Evolutionary conservation across 2,888 invertebrate genomes (phyloP).

Genomic region (Frankliniella fusca): DNA sequence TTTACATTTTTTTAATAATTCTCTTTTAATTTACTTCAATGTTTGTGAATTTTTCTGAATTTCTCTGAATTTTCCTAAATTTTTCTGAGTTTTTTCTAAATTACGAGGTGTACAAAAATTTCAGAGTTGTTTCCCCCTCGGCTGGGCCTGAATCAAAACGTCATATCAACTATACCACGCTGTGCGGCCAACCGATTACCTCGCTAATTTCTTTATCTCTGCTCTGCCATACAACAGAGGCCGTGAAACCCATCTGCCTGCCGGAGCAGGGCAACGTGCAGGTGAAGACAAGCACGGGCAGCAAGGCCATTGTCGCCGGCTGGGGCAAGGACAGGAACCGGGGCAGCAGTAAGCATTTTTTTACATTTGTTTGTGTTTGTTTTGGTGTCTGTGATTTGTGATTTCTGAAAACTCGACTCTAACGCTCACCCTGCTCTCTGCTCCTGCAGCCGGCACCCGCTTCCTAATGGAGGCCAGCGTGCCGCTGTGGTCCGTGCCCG

Average conservation of each 20-base stretch:
- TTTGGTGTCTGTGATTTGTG: too few relatives aligned
- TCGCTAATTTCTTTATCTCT: not conserved
- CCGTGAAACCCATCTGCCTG: conserved; percentile 35
- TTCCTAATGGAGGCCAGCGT: conserved; percentile 2
- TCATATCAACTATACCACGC: not conserved
- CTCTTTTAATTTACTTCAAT: too few relatives aligned
- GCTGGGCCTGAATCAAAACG: too few relatives aligned
- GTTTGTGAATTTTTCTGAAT: too few relatives aligned
- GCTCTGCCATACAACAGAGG: not conserved
- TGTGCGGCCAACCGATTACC: not conserved
- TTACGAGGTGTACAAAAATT: too few relatives aligned
- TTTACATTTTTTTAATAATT: too few relatives aligned
- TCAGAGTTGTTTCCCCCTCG: too few relatives aligned
- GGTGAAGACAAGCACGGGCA: not conserved
- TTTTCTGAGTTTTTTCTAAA: too few relatives aligned
- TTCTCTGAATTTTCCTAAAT: too few relatives aligned
- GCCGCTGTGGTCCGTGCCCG: not conserved
- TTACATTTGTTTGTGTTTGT: too few relatives aligned
- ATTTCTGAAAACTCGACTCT: too few relatives aligned
- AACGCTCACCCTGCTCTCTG: not conserved
- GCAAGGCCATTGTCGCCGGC: conserved; percentile 31
- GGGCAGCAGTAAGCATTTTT: not conserved
- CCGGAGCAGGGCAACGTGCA: conserved; percentile 28
- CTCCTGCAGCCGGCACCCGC: not conserved
- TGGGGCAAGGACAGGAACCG: conserved; percentile 30